Evolutionary conservation across 2,888 invertebrate species (phyloP).

Genomic region (Drosophila pseudotalamancana): DNA sequence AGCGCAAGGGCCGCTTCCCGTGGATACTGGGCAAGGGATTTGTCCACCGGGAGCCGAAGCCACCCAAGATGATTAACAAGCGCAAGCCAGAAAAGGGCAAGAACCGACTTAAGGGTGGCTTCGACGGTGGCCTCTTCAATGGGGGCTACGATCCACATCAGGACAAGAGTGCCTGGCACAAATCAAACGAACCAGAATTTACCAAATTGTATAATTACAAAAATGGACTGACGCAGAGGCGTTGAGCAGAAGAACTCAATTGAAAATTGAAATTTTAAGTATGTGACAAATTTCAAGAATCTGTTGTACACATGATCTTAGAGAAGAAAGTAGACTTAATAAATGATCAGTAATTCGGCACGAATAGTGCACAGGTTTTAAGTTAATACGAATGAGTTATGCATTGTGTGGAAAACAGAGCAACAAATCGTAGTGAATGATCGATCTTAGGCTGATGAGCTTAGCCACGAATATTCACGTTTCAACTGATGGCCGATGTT

Average conservation of each 20-base stretch:
- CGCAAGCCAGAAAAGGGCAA: constrained; percentile 8
- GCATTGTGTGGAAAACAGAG: background rate
- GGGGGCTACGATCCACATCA: background rate
- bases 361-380: background rate
- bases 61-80: constrained; percentile 22
- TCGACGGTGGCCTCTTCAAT: background rate
- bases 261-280: constrained; percentile 4
- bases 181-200: constrained; percentile 13
- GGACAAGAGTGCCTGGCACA: constrained; percentile 32
- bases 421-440: background rate
- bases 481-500: too few relatives aligned
- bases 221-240: background rate
- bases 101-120: constrained; percentile 33
- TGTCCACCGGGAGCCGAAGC: constrained; percentile 35
- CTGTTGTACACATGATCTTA: background rate
- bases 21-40: constrained; percentile 61
- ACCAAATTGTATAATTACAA: background rate
- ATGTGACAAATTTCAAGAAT: background rate
- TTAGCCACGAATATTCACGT: too few relatives aligned
- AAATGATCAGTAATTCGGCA: background rate
- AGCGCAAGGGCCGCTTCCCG: constrained; percentile 50
- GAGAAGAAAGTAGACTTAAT: too few relatives aligned
- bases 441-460: too few relatives aligned
- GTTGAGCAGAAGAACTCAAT: background rate
- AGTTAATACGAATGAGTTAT: background rate